Conservation (phyloP, 2,797 vertebrate genomes). For the Epinephelus coioides region DNA sequence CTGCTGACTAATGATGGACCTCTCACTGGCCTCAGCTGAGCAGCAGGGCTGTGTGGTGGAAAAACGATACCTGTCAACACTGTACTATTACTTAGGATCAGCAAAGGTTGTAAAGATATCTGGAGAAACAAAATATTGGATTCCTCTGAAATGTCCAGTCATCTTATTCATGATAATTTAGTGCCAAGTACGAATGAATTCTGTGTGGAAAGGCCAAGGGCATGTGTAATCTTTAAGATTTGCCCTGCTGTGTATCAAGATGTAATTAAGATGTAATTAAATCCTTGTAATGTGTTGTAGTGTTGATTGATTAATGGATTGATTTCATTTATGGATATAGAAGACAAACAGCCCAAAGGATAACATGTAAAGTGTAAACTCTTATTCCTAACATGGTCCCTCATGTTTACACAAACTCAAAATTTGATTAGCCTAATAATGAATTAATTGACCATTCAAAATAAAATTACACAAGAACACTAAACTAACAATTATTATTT, state of each 20-base stretch:
- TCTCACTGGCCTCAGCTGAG: conserved; percentile 56
- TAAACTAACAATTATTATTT: no score
- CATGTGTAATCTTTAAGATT: background rate
- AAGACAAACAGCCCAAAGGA: no score
- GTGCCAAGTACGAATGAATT: background rate
- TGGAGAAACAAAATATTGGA: conserved; percentile 16
- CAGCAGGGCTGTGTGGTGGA: conserved; percentile 20
- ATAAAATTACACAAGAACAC: no score
- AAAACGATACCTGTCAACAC: conserved; percentile 57
- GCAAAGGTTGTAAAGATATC: conserved; percentile 22
- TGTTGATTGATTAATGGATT: no score
- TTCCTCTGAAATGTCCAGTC: conserved; percentile 1
- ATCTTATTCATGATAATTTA: background rate
- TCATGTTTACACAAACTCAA: no score
- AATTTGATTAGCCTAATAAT: no score
- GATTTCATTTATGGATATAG: no score
- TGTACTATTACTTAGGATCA: conserved; percentile 35
- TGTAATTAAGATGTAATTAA: no score
- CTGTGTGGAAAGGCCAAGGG: background rate
- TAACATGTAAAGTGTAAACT: no score
- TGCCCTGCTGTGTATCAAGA: background rate
- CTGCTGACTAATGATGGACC: conserved; percentile 80
- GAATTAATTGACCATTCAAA: no score
- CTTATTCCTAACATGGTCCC: no score
- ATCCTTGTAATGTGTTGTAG: no score